These are phyloP conservation scores for Spilosoma lubricipeda DNA, from an alignment of 2,888 invertebrate species.

Conservation along the genomic window DNA sequence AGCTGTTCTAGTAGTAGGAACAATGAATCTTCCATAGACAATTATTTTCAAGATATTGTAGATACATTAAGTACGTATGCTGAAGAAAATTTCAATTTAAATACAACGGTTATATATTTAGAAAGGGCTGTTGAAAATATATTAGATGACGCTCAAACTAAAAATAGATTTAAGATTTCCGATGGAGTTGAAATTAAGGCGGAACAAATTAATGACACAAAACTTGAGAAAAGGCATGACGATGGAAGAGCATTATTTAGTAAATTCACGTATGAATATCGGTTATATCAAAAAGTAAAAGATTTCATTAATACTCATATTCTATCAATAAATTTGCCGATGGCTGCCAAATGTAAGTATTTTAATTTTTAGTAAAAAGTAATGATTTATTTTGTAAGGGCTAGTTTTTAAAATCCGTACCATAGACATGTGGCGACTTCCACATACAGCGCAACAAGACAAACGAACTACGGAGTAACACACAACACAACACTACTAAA, in stretches of 20 bases:
- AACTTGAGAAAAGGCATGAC: constrained; percentile 29
- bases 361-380: neutral
- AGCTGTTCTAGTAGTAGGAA: constrained; percentile 76
- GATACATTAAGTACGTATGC: constrained; percentile 66
- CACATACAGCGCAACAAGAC: no score
- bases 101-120: constrained; percentile 73
- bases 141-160: constrained; percentile 85
- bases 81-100: constrained; percentile 68
- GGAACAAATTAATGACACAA: constrained; percentile 40
- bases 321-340: constrained; percentile 88
- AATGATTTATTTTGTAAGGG: neutral
- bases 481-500: no score
- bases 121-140: constrained; percentile 85
- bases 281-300: constrained; percentile 86
- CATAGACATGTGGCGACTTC: no score
- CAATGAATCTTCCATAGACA: constrained; percentile 51
- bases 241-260: constrained; percentile 76
- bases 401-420: neutral
- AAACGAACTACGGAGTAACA: no score
- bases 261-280: constrained; percentile 80
- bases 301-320: constrained; percentile 87
- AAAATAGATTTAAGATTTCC: constrained; percentile 85
- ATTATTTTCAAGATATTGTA: constrained; percentile 65
- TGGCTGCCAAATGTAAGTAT: constrained; percentile 88
- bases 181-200: constrained; percentile 86